Conservation (phyloP, 2,113 vertebrate species). For the Empidonax alnorum region DNA sequence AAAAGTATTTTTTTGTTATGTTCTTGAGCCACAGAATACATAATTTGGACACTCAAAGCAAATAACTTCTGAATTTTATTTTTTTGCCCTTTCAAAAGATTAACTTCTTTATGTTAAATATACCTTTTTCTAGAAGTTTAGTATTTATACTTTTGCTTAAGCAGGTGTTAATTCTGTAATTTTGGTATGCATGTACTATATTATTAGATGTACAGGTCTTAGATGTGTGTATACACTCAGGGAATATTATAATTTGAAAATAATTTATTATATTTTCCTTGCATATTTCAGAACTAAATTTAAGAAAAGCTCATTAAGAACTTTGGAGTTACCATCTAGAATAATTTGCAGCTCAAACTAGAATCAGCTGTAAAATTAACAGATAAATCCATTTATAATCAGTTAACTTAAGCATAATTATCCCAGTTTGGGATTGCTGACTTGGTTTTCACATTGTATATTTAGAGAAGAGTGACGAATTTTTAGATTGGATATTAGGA, state of each 20-base stretch:
- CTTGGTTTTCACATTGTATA: neutral
- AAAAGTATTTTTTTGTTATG: neutral
- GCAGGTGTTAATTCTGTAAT: neutral
- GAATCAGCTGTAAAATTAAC: slow-evolving; percentile 79
- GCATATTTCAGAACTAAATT: slow-evolving; percentile 4
- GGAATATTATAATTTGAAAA: slow-evolving; percentile 2
- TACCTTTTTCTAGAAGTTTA: neutral
- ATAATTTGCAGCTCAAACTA: slow-evolving; percentile 72
- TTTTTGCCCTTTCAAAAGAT: neutral
- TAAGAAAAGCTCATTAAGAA: slow-evolving; percentile 17
- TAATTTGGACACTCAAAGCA: neutral
- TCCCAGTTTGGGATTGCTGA: neutral
- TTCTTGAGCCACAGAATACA: neutral
- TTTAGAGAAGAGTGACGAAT: neutral
- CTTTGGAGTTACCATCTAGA: slow-evolving; percentile 60
- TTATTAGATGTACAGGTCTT: slow-evolving; percentile 65
- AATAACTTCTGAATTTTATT: neutral
- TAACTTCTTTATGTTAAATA: slow-evolving; percentile 67
- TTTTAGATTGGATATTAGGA: neutral
- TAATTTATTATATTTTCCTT: slow-evolving; percentile 19
- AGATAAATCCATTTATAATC: slow-evolving; percentile 64
- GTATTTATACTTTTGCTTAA: neutral
- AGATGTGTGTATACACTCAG: neutral
- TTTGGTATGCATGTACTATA: slow-evolving; percentile 5
- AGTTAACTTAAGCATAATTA: slow-evolving; percentile 70